A percentile compares a stretch with the other conserved stretches of the same genome.
These are phyloP conservation scores for Peromyscus californicus DNA, from an alignment of 2,113 vertebrate genomes.

Conservation along the genomic window DNA sequence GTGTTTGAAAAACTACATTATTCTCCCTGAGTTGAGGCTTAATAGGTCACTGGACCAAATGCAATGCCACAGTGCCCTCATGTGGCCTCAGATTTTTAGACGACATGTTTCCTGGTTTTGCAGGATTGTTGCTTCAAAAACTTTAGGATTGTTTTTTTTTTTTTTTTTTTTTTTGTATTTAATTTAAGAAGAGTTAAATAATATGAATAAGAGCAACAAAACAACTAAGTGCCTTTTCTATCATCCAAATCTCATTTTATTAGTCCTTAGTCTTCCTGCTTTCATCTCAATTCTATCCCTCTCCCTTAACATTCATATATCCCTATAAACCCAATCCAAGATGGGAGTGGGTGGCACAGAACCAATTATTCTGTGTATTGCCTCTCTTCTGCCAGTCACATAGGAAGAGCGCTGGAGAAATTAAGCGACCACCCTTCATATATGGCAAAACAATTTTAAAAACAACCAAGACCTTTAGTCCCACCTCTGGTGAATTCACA, in stretches of 20 bases:
- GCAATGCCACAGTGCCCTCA: constrained; percentile 87
- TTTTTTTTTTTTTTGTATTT: neutral
- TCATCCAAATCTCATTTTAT: neutral
- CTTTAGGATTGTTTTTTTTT: accelerated
- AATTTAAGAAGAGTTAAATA: neutral
- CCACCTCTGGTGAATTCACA: neutral
- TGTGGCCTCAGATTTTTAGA: constrained; percentile 80
- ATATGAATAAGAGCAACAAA: neutral
- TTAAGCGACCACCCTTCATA: accelerated
- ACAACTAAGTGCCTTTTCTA: neutral
- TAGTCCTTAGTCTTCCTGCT: neutral
- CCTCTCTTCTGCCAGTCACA: neutral
- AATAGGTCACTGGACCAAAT: constrained; percentile 76
- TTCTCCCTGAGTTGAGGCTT: constrained; percentile 1
- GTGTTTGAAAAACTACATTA: constrained; percentile 60
- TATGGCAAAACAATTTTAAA: neutral
- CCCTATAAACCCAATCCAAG: neutral
- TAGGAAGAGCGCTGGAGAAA: neutral
- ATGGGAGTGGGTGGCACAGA: accelerated
- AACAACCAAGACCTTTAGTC: neutral
- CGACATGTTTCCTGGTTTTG: neutral
- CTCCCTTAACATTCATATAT: accelerated
- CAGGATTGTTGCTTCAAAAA: neutral
- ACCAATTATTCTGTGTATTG: too few relatives aligned
- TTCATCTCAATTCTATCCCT: neutral